phyloP scores from a whole-genome alignment of 1,140 invertebrate genomes.

The Formica selysi region DNA sequence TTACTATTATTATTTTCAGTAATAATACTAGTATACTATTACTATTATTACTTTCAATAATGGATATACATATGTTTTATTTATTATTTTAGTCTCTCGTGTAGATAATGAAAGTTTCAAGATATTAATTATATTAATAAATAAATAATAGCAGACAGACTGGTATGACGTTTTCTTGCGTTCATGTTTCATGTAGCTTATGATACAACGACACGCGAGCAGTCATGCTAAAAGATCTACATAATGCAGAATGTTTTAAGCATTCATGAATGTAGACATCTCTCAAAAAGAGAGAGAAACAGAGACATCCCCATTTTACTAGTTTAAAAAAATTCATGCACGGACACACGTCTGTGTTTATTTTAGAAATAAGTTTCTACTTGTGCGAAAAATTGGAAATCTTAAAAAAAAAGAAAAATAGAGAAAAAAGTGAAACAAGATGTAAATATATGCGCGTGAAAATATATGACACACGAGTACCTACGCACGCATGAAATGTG shows the following conservation, averaged over 20 bases:
- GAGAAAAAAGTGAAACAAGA: neutral
- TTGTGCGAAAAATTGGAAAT: slow-evolving; percentile 46
- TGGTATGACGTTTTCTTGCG: neutral
- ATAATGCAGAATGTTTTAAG: slow-evolving; percentile 55
- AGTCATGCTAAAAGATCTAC: slow-evolving; percentile 70
- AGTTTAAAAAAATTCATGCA: slow-evolving; percentile 65
- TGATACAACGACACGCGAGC: slow-evolving; percentile 55
- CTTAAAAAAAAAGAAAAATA: neutral
- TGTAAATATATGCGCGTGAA: slow-evolving; percentile 30
- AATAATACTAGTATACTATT: neutral
- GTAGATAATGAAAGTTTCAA: neutral
- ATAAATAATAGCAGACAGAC: neutral
- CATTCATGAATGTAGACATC: slow-evolving; percentile 61
- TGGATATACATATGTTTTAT: neutral
- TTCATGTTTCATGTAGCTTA: neutral
- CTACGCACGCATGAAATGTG: slow-evolving; percentile 29
- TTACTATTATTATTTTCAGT: neutral
- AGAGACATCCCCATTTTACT: slow-evolving; percentile 24
- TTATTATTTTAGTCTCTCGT: neutral
- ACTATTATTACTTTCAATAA: slow-evolving; percentile 6
- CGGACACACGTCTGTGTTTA: slow-evolving; percentile 21
- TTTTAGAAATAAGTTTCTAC: slow-evolving; percentile 50
- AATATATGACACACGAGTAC: slow-evolving; percentile 1
- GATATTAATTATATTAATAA: slow-evolving; percentile 25
- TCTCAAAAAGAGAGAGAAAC: neutral